Evolutionary conservation across 2,113 vertebrate genomes (phyloP).

Genomic region (Elephas maximus): DNA sequence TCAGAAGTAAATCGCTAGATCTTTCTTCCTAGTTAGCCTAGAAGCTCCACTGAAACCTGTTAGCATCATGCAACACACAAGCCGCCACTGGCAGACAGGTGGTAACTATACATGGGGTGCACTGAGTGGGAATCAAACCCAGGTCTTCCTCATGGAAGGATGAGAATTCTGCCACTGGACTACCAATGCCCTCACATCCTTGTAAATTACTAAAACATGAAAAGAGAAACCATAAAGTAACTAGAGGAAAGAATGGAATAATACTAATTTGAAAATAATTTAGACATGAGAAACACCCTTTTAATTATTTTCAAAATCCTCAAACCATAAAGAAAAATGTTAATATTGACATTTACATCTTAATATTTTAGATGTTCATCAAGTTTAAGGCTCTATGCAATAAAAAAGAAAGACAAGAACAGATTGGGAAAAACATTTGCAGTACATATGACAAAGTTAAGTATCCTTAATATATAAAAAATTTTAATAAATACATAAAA

Average conservation of each 20-base stretch:
- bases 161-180: too few relatives aligned
- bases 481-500: not conserved
- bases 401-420: not conserved
- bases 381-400: not conserved
- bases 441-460: not conserved
- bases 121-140: too few relatives aligned
- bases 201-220: not conserved
- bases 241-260: not conserved
- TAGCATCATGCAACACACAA: too few relatives aligned
- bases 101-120: too few relatives aligned
- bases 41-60: too few relatives aligned
- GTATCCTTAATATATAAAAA: not conserved
- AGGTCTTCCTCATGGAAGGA: too few relatives aligned
- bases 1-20: too few relatives aligned
- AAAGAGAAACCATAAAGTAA: not conserved
- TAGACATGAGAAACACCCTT: not conserved
- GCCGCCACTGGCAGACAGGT: too few relatives aligned
- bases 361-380: slow-evolving; percentile 3
- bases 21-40: too few relatives aligned
- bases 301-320: slow-evolving; percentile 9
- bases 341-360: not conserved
- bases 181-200: too few relatives aligned
- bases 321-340: not conserved
- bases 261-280: slow-evolving; percentile 21
- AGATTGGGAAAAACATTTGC: not conserved